phyloP scores from a whole-genome alignment of 2,888 invertebrate genomes.

The Synergus itoensis region DNA sequence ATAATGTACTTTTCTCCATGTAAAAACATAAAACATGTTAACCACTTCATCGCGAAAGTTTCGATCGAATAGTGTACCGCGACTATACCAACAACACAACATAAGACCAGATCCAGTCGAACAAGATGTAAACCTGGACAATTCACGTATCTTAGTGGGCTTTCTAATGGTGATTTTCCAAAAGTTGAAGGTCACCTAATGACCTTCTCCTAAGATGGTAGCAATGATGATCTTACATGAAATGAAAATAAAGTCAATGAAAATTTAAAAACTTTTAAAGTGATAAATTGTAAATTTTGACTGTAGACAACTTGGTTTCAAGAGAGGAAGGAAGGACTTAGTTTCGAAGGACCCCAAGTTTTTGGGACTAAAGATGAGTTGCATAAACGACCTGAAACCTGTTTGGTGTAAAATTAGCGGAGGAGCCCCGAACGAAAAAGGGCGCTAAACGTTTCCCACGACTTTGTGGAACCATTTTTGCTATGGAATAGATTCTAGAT shows the following conservation, averaged over 20 bases:
- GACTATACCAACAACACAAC: slow-evolving; percentile 52
- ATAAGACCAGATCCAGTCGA: slow-evolving; percentile 50
- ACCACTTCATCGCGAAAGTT: slow-evolving; percentile 52
- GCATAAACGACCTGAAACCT: slow-evolving; percentile 22
- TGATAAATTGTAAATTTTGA: neutral
- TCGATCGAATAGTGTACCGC: slow-evolving; percentile 45
- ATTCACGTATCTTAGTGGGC: slow-evolving; percentile 51
- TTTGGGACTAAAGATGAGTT: slow-evolving; percentile 24
- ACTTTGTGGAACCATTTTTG: slow-evolving; percentile 13
- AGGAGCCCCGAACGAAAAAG: slow-evolving; percentile 12
- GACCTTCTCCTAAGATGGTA: slow-evolving; percentile 24
- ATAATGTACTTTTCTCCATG: neutral
- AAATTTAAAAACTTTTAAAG: neutral
- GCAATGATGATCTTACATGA: neutral
- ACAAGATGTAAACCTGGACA: slow-evolving; percentile 49
- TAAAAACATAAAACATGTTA: slow-evolving; percentile 36
- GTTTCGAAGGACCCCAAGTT: slow-evolving; percentile 4
- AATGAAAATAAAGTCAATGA: neutral
- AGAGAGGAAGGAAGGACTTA: neutral
- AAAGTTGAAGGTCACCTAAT: slow-evolving; percentile 66
- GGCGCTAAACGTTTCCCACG: neutral
- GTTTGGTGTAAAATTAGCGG: slow-evolving; percentile 24
- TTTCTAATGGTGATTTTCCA: slow-evolving; percentile 67
- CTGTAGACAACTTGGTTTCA: neutral
- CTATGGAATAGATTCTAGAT: neutral